Conservation (phyloP, 2,113 vertebrate species). For the Dasyprocta punctata region DNA sequence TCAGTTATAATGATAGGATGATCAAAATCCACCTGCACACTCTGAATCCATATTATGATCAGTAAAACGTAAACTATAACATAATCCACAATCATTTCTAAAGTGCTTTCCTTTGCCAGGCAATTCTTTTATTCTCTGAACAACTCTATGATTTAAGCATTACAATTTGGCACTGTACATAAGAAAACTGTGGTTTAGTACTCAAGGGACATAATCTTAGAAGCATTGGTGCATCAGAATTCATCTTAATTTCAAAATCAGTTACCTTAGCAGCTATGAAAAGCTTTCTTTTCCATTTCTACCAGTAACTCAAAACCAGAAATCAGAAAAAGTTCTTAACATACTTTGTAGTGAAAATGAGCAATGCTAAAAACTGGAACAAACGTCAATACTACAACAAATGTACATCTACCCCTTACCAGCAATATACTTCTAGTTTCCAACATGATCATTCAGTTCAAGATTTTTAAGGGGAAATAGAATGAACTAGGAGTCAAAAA, state of each 20-base stretch:
- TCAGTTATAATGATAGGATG: neutral
- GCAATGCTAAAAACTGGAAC: neutral
- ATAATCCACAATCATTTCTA: neutral
- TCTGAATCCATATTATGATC: neutral
- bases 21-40: neutral
- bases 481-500: neutral
- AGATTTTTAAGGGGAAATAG: neutral
- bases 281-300: neutral
- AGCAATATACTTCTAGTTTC: neutral
- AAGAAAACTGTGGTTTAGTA: neutral
- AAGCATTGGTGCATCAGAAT: neutral
- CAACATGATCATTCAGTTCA: neutral
- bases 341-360: constrained; percentile 19
- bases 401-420: neutral
- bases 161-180: neutral
- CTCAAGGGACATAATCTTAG: neutral
- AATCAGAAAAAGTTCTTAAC: neutral
- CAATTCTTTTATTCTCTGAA: neutral
- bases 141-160: neutral
- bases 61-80: neutral
- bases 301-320: neutral
- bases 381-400: neutral
- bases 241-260: neutral
- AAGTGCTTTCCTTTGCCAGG: neutral
- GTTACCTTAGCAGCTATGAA: neutral